A percentile compares a stretch with the other conserved stretches of the same genome.
These are phyloP conservation scores for Malurus elegans DNA, from an alignment of 2,113 vertebrate genomes.

Conservation along the genomic window DNA sequence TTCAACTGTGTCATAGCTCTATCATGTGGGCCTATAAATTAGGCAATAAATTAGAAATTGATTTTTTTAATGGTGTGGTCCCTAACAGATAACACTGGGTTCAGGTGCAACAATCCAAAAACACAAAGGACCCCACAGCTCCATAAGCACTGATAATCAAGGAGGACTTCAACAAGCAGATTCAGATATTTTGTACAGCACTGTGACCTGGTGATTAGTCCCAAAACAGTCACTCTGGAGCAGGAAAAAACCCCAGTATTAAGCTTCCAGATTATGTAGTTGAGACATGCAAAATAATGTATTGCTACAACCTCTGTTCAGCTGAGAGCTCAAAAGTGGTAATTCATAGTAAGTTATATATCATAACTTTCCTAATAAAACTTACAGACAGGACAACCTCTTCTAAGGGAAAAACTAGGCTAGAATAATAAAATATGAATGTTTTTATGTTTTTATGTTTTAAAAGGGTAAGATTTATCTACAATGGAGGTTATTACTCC, in stretches of 20 bases:
- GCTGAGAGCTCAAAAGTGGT: background rate
- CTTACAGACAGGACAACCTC: background rate
- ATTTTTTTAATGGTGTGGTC: background rate
- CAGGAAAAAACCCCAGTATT: background rate
- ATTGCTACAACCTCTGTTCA: background rate
- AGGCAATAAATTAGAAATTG: background rate
- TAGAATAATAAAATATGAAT: background rate
- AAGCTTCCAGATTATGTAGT: background rate
- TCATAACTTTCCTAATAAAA: background rate
- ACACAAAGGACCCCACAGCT: background rate
- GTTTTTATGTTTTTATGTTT: background rate
- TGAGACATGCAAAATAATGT: background rate
- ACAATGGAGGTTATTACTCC: background rate
- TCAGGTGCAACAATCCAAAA: background rate
- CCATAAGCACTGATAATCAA: background rate
- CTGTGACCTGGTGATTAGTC: background rate
- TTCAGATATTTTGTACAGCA: background rate
- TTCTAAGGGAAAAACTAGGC: background rate
- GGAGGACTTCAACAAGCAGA: background rate
- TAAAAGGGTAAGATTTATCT: background rate
- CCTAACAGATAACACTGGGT: background rate
- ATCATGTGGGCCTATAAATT: background rate
- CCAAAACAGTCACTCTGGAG: background rate
- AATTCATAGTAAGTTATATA: background rate
- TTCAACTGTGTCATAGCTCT: background rate